Base-by-base conservation (phyloP, 2,113 vertebrate species). In the Cercocebus atys region DNA sequence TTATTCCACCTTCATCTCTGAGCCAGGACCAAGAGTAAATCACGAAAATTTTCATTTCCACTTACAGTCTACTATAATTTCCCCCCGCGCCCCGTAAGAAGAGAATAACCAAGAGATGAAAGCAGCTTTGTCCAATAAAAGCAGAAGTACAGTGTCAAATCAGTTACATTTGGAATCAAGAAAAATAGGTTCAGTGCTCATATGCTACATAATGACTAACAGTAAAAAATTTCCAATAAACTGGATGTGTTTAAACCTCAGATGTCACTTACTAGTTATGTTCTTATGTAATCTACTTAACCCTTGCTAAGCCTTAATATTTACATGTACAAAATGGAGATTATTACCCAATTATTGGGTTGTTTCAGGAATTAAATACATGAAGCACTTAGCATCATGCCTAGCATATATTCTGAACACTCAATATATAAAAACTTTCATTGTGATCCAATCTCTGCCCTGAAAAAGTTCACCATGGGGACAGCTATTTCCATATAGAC, bases 361-460 rank as follows among this genome's bases (percentile, higher is more conserved):
- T 79, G 84, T 83, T 95, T 84, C 61, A 97, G n/a, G 22, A 89
- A 95, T 68, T 92, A 87, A 92, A 82, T 61, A 93, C 30, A 17
- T 32, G 50, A 83, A 73, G 55, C 76, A 84, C 11, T 68, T 30
- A 66, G 16, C 35, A 94, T 73, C 68, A 52, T 64, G 32, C n/a
- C 76, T 82, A 43, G 50, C 25, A 88, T 18, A 52, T 8, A 82
- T 40, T 84, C 9, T 93, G 17, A 96, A 84, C 0, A 82, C 12
- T 47, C 45, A 72, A 72, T 50, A 40, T 93, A 18, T 47, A 35
- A 73, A 75, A 91, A 38, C 55, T 94, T 90, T 88, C 52, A 76
- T 27, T 95, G 2, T 82, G 59, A 81, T 40, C 4, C 59, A 93
- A 25, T 78, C 40, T 82, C 87, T 86, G 32, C 10, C 73, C 68